A percentile compares a stretch with the other conserved stretches of the same genome.
phyloP scores from a whole-genome alignment of 1,140 invertebrate genomes.

The Cyphomyrmex costatus region DNA sequence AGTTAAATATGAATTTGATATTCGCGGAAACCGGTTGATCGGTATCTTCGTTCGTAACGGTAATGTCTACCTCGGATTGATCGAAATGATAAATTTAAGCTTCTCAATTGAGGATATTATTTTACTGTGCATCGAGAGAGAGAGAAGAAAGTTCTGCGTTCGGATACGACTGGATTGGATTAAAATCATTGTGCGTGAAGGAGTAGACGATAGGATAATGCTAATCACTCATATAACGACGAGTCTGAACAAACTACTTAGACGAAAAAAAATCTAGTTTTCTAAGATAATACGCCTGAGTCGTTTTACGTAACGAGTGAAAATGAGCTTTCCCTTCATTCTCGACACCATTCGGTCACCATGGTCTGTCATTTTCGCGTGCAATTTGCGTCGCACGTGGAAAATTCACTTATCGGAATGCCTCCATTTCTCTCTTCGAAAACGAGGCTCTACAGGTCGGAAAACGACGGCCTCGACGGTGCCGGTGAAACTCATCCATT shows the following conservation, averaged over 20 bases:
- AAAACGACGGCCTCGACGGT: conserved; percentile 7
- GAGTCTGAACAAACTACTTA: background rate
- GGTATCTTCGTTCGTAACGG: conserved; percentile 6
- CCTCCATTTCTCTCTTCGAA: background rate
- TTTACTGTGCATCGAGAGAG: background rate
- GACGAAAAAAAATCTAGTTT: background rate
- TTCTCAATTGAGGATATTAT: background rate
- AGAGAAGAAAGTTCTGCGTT: conserved; percentile 15
- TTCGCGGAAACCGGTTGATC: conserved; percentile 18
- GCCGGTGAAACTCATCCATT: conserved; percentile 23
- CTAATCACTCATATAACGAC: background rate
- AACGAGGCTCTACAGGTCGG: background rate
- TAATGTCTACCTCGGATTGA: background rate
- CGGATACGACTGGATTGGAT: background rate
- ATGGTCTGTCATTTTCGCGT: background rate
- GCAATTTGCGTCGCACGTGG: background rate
- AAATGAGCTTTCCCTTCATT: conserved; percentile 44
- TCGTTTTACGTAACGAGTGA: conserved; percentile 55
- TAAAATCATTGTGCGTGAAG: conserved; percentile 19
- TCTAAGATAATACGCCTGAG: background rate
- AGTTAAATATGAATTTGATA: background rate
- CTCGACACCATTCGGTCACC: conserved; percentile 12
- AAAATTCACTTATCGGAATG: conserved; percentile 38
- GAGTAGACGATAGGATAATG: conserved; percentile 6
- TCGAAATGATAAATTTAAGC: background rate